A percentile compares a stretch with the other conserved stretches of the same genome.
Evolutionary conservation across 2,113 vertebrate species (phyloP).

Genomic region (Paradoxurus hermaphroditus): DNA sequence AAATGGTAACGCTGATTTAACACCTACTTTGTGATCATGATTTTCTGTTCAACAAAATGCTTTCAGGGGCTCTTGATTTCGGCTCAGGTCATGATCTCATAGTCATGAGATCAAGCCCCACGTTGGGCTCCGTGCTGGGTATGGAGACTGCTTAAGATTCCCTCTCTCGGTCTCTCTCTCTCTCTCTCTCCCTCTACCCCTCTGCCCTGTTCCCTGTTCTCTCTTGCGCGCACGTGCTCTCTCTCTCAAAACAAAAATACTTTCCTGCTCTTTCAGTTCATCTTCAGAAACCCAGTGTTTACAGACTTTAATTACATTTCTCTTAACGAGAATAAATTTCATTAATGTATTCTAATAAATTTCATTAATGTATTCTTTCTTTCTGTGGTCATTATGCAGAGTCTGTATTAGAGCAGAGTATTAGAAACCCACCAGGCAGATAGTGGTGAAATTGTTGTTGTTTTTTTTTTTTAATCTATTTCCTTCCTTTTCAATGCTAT

Average conservation of each 20-base stretch:
- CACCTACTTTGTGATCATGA: not conserved
- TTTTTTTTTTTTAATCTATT: not conserved
- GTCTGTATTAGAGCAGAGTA: not conserved
- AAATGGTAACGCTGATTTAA: not conserved
- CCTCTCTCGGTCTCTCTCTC: too few relatives aligned
- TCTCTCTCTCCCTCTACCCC: too few relatives aligned
- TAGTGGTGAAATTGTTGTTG: not conserved
- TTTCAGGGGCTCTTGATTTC: not conserved
- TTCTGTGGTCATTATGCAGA: not conserved
- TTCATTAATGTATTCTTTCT: not conserved
- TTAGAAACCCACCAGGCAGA: not conserved
- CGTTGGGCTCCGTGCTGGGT: too few relatives aligned
- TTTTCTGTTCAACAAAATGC: not conserved
- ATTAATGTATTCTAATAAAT: constrained; percentile 21
- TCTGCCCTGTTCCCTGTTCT: too few relatives aligned
- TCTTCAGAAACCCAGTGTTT: not conserved
- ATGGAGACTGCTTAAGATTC: too few relatives aligned
- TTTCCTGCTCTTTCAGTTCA: not conserved
- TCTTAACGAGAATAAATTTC: not conserved
- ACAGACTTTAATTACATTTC: constrained; percentile 24
- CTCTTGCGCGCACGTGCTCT: too few relatives aligned
- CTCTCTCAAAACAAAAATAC: not conserved
- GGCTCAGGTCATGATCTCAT: too few relatives aligned
- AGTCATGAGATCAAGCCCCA: too few relatives aligned
- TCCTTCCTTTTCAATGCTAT: not conserved